phyloP scores from a whole-genome alignment of 1,140 invertebrate genomes.

The Drosophila pandora region DNA sequence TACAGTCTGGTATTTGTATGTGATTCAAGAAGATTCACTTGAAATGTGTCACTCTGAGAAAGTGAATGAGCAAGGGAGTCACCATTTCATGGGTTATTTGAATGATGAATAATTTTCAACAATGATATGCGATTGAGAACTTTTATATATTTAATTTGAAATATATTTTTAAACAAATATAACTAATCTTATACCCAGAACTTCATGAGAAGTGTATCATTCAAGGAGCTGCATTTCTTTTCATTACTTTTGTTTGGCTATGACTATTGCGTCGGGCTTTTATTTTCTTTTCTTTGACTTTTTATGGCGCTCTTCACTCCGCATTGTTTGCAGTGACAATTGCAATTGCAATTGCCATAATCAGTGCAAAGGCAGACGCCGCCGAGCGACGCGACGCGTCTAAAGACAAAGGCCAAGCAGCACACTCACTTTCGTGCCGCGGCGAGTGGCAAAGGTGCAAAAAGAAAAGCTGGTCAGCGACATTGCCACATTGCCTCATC shows the following conservation, averaged over 20 bases:
- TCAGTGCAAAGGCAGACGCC: constrained; percentile 70
- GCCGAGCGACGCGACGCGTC: constrained; percentile 5
- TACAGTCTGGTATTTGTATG: too few species aligned
- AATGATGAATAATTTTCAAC: too few species aligned
- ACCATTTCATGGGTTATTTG: too few species aligned
- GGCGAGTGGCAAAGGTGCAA: constrained; percentile 21
- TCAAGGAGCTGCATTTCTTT: constrained; percentile 57
- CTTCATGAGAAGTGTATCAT: constrained; percentile 9
- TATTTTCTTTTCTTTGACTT: constrained; percentile 46
- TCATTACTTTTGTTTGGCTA: constrained; percentile 68
- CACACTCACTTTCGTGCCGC: constrained; percentile 53
- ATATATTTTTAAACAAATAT: too few species aligned
- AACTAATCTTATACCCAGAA: background rate
- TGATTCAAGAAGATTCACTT: background rate
- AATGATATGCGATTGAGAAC: too few species aligned
- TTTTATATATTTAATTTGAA: too few species aligned
- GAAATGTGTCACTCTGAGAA: background rate
- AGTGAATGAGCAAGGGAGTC: too few species aligned
- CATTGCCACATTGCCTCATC: constrained; percentile 71
- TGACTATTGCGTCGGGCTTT: constrained; percentile 63
- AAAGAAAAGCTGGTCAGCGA: constrained; percentile 66
- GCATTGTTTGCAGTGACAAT: constrained; percentile 70
- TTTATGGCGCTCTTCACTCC: constrained; percentile 48
- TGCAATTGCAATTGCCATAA: constrained; percentile 75
- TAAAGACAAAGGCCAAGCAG: constrained; percentile 64